Percentiles rank a stretch among this genome's conserved stretches.
Conservation (phyloP, 1,140 invertebrate genomes). For the Drosophila nikananu region DNA sequence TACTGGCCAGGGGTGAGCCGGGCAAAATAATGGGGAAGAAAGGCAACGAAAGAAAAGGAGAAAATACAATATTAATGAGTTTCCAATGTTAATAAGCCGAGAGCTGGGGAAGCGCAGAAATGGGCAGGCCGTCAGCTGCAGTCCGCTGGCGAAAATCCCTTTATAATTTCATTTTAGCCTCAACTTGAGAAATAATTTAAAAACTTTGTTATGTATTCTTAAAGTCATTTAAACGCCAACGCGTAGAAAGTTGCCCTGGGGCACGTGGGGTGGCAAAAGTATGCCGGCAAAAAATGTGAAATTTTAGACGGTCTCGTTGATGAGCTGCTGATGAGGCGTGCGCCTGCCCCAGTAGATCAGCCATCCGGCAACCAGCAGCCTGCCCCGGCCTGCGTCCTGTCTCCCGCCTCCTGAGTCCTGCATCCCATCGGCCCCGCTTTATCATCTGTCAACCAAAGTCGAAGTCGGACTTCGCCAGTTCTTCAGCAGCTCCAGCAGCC, state of each 20-base stretch:
- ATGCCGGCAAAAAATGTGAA: constrained; percentile 32
- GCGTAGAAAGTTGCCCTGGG: constrained; percentile 22
- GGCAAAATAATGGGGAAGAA: constrained; percentile 5
- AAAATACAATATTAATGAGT: constrained; percentile 81
- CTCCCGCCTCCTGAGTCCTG: neutral
- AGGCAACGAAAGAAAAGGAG: neutral
- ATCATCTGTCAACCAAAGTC: constrained; percentile 53
- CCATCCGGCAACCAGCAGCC: neutral
- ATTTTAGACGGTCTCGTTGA: constrained; percentile 68
- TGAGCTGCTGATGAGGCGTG: constrained; percentile 76
- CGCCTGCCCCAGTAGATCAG: constrained; percentile 1
- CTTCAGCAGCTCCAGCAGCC: constrained; percentile 37
- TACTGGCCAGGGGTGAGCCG: constrained; percentile 13
- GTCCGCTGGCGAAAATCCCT: constrained; percentile 65
- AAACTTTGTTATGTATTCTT: constrained; percentile 82
- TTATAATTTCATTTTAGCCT: constrained; percentile 79
- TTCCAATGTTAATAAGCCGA: constrained; percentile 81
- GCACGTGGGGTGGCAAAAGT: constrained; percentile 9
- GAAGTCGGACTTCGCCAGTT: constrained; percentile 59
- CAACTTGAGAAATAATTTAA: constrained; percentile 78
- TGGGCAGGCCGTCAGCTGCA: constrained; percentile 68
- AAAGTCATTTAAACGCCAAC: constrained; percentile 71
- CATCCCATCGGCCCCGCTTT: constrained; percentile 4
- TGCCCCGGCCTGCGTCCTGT: neutral
- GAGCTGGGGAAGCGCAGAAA: constrained; percentile 22